Base-by-base conservation (phyloP, 2,888 invertebrate genomes). In the Digitonthophagus gazella region DNA sequence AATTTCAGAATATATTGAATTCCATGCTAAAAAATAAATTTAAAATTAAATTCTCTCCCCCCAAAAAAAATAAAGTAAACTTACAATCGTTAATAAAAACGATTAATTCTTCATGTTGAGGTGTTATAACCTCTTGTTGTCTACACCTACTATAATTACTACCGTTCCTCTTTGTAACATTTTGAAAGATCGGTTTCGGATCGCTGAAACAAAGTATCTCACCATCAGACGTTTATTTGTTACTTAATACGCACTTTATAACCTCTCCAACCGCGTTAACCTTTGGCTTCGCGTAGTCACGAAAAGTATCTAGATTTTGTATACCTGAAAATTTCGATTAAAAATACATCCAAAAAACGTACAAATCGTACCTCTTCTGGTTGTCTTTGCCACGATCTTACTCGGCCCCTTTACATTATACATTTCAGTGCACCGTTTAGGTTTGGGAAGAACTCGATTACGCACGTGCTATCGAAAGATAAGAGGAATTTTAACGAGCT, bases 361-460 rank as follows among this genome's bases (percentile, higher is more conserved):
- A 64, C 55, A 54, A 71, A 56, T 66, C 58, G 69, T 76, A 80
- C 81, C 81, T 77, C 93, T 91, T 87, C 94, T 87, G 78, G 93
- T 87, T 75, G 93, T 92, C 87, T 94, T 93, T 72, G 93, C 92
- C 77, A 93, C 93, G 82, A 94, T 92, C 86, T 93, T 93, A 84
- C 93, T 94, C 73, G 93, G 93, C 73, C 93, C 93, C 84, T 93
- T 93, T 79, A 94, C 91, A 80, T 93, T 93, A 86, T 94, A 94
- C 94, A 94, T 94, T 81, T 83, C 86, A 67, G 14, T 22, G 15
- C 14, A 44, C 28, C 11, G 6, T 44, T 61, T 16, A 61, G 28
- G 16, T 56, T 57, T 3, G 20, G 58, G 15, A 19, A 16, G 28
- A 58, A 22, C 20, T 66, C 57, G 28, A 20, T 66, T 8, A 5